Evolutionary conservation across 2,888 invertebrate genomes (phyloP).

Genomic region (Erpobdella octoculata): DNA sequence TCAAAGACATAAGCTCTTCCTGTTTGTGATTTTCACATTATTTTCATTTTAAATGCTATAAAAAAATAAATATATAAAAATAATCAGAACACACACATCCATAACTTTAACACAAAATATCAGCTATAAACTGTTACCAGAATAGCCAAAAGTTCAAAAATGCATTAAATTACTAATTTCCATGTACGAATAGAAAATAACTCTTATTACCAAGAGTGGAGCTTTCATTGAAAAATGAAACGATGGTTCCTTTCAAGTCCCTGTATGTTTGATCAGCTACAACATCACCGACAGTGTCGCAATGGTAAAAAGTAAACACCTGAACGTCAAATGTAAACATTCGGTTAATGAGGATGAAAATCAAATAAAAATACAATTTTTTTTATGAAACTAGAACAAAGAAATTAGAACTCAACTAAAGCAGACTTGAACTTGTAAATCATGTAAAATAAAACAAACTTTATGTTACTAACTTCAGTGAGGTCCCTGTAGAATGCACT

Average conservation of each 20-base stretch:
- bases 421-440: too few relatives aligned
- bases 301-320: slow-evolving; percentile 10
- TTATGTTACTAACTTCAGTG: background rate
- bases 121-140: too few relatives aligned
- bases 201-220: background rate
- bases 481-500: slow-evolving; percentile 17
- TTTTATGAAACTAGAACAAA: too few relatives aligned
- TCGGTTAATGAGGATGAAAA: too few relatives aligned
- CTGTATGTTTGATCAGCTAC: background rate
- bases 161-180: too few relatives aligned
- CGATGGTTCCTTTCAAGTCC: slow-evolving; percentile 11
- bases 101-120: too few relatives aligned
- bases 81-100: too few relatives aligned
- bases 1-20: slow-evolving; percentile 14
- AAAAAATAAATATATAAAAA: background rate
- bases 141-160: too few relatives aligned
- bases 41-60: background rate
- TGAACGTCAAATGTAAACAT: background rate
- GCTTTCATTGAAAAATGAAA: slow-evolving; percentile 9
- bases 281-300: background rate
- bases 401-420: too few relatives aligned
- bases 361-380: too few relatives aligned
- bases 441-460: background rate
- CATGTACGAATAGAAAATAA: background rate
- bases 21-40: background rate